Conservation (phyloP, 2,797 vertebrate genomes). For the Iguana delicatissima region DNA sequence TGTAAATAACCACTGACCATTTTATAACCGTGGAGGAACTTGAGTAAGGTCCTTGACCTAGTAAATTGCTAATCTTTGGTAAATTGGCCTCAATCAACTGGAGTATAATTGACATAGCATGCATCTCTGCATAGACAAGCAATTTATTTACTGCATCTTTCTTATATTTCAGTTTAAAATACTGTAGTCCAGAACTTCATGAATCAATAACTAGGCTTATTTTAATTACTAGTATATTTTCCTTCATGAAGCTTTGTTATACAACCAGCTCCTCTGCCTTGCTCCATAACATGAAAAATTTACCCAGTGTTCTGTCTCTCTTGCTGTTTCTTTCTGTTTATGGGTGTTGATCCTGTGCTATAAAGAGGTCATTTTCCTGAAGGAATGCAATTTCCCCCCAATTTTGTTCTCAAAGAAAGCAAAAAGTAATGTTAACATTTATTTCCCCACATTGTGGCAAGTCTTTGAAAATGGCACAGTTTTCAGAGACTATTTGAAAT, state of each 20-base stretch:
- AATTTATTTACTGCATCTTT: slow-evolving; percentile 49
- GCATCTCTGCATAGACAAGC: slow-evolving; percentile 45
- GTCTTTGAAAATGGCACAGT: too few species aligned
- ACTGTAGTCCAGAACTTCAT: slow-evolving; percentile 19
- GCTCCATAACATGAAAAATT: not conserved
- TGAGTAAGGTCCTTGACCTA: slow-evolving; percentile 32
- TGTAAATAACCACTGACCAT: slow-evolving; percentile 15
- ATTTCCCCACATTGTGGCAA: too few species aligned
- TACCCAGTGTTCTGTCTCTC: not conserved
- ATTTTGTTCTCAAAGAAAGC: too few species aligned
- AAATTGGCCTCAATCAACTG: slow-evolving; percentile 52
- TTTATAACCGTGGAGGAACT: slow-evolving; percentile 27
- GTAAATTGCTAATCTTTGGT: slow-evolving; percentile 56
- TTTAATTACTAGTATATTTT: not conserved
- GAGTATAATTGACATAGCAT: slow-evolving; percentile 44
- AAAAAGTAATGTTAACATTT: too few species aligned
- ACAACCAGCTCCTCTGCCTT: not conserved
- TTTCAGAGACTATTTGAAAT: too few species aligned
- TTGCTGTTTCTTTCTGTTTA: not conserved
- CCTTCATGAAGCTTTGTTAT: not conserved
- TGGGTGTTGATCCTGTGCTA: not conserved
- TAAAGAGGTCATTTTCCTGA: not conserved
- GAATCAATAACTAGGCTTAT: slow-evolving; percentile 30
- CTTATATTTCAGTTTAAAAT: slow-evolving; percentile 52
- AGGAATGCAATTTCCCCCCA: too few species aligned